Evolutionary conservation across 1,140 invertebrate species (phyloP), one percentile per base, ranked within the genome.

Genomic region (Neodiprion lecontei): DNA sequence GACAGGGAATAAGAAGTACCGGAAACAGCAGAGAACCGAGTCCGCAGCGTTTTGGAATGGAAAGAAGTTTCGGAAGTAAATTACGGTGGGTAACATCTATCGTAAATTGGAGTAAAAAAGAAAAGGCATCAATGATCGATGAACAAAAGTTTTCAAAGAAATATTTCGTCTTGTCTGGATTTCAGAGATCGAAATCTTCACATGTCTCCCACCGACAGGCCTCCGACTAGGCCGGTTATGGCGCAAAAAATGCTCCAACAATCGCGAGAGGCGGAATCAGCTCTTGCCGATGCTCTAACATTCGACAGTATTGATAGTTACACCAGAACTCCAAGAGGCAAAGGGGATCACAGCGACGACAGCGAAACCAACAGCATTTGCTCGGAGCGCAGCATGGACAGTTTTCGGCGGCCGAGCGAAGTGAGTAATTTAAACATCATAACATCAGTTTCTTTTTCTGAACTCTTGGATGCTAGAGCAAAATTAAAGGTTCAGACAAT

Each of bases 361-460:
- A 98, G 96, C 68, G 97, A 99, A 86, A 97, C 96, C 3, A 98
- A 97, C 50, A 98, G 96, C 84, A 93, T 98, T 68, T 98, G 96
- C 85, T 98, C 97, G 0, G 97, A 99, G 82, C 89, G 96, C 7
- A 97, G 96, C 47, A 94, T 94, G 80, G 96, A 96, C 82, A 96
- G 95, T 10, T 95, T 93, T 76, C 91, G 94, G 69, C 89, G 94
- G 83, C 92, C 92, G 14, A 93, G 91, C 75, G 95, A 97, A 90
- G 95, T 96, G 88, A 94, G 95, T 92, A 70, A 40, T 40, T 40
- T 40, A 5, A 40, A 40, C 28, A 40, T 9, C 48, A 70, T 67
- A 47, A 68, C 61, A 65, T 14, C 12, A 40, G 28, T 40, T 65
- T 14, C 17, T 65, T 65, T 65, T 65, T 65, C 12, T 21, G 17